Evolutionary conservation across 2,797 vertebrate species (phyloP).

Genomic region (Eulemur coronatus): DNA sequence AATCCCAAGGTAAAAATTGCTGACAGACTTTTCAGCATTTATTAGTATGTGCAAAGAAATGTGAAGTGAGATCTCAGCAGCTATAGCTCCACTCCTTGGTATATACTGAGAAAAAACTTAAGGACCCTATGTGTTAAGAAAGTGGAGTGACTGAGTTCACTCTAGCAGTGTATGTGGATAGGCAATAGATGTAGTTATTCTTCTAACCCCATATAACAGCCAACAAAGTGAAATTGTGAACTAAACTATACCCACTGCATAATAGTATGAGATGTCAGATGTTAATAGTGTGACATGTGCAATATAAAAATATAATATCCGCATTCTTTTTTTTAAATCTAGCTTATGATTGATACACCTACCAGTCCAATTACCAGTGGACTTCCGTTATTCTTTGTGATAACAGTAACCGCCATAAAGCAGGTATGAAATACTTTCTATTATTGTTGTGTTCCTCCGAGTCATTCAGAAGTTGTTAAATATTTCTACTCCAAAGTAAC

Average conservation of each 20-base stretch:
- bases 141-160: background rate
- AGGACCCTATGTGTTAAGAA: background rate
- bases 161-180: background rate
- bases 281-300: background rate
- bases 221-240: slow-evolving; percentile 13
- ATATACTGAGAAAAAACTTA: background rate
- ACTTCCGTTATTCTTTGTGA: slow-evolving; percentile 99
- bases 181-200: background rate
- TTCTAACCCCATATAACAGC: background rate
- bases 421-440: slow-evolving; percentile 89
- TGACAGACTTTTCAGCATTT: slow-evolving; percentile 39
- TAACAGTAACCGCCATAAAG: slow-evolving; percentile 98
- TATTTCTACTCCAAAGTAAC: slow-evolving; percentile 36
- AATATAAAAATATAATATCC: slow-evolving; percentile 29
- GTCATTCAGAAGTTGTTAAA: slow-evolving; percentile 36
- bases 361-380: slow-evolving; percentile 99
- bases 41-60: slow-evolving; percentile 16
- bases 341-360: slow-evolving; percentile 99
- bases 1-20: slow-evolving; percentile 15
- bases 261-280: slow-evolving; percentile 9
- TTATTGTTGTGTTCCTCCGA: background rate
- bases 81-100: background rate
- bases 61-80: slow-evolving; percentile 6
- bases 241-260: background rate
- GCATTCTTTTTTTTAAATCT: slow-evolving; percentile 66